A percentile compares a stretch with the other conserved stretches of the same genome.
Conservation (phyloP, 1,140 invertebrate species). For the Drosophila leontia region DNA sequence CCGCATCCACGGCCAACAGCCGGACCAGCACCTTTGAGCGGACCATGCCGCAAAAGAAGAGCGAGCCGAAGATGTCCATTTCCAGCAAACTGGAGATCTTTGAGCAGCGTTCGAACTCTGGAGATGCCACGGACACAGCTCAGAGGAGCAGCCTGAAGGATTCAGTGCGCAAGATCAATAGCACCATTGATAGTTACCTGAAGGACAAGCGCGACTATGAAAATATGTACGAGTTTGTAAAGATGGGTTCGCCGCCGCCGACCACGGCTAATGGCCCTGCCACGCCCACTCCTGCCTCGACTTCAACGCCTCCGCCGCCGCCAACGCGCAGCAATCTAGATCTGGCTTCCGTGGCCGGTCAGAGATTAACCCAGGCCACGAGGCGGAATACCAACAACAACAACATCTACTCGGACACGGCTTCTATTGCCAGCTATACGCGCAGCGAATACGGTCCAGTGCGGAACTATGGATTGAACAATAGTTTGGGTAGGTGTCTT, state of each 20-base stretch:
- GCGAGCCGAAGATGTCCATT: conserved; percentile 72
- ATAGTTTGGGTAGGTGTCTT: conserved; percentile 72
- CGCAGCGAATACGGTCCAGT: conserved; percentile 83
- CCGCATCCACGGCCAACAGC: conserved; percentile 48
- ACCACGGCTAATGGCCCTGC: conserved; percentile 20
- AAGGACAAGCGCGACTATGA: conserved; percentile 84
- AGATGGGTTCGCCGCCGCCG: conserved; percentile 52
- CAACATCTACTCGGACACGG: conserved; percentile 78
- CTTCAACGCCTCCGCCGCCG: conserved; percentile 66
- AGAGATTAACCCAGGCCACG: conserved; percentile 50
- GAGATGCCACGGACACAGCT: conserved; percentile 51
- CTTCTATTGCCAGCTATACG: conserved; percentile 80
- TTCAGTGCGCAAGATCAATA: conserved; percentile 84
- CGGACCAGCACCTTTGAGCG: conserved; percentile 78
- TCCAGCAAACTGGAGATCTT: conserved; percentile 83
- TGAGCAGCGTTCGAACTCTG: conserved; percentile 51
- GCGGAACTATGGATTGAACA: conserved; percentile 73
- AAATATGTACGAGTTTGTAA: conserved; percentile 83
- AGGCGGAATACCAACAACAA: conserved; percentile 54
- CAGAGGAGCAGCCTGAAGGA: conserved; percentile 81
- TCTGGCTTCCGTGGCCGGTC: conserved; percentile 55
- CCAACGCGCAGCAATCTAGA: conserved; percentile 72
- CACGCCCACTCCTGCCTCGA: conserved; percentile 27
- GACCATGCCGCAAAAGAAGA: conserved; percentile 58
- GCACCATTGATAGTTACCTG: conserved; percentile 83